Percentiles rank a stretch among this genome's conserved stretches.
Evolutionary conservation across 1,140 invertebrate species (phyloP).

Genomic region (Thereuonema tuberculata): DNA sequence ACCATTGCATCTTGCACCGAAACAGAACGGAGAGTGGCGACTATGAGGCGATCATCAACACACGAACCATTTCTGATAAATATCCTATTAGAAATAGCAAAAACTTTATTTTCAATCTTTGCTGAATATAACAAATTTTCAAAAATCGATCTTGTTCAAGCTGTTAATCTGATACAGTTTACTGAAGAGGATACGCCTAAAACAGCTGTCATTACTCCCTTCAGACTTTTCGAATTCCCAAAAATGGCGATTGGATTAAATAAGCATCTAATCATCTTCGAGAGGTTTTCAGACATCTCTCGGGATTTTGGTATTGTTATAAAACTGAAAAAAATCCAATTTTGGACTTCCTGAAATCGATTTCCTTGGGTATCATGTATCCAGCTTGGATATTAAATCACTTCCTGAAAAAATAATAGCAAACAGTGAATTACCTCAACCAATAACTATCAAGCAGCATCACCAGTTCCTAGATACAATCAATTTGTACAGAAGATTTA

Average conservation of each 20-base stretch:
- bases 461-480: neutral
- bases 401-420: neutral
- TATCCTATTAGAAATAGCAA: too few relatives aligned
- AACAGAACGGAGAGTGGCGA: too few relatives aligned
- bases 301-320: too few relatives aligned
- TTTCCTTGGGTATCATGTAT: conserved; percentile 10
- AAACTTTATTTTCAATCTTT: too few relatives aligned
- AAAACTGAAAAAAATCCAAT: too few relatives aligned
- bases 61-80: too few relatives aligned
- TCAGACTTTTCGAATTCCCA: conserved; percentile 24
- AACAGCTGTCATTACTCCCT: conserved; percentile 21
- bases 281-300: too few relatives aligned
- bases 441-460: neutral
- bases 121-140: too few relatives aligned
- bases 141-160: conserved; percentile 15
- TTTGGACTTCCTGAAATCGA: conserved; percentile 3
- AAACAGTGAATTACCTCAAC: neutral
- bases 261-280: too few relatives aligned
- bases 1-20: too few relatives aligned
- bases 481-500: conserved; percentile 9
- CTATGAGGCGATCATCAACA: too few relatives aligned
- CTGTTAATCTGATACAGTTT: neutral
- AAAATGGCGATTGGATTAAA: conserved; percentile 25
- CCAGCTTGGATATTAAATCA: neutral
- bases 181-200: conserved; percentile 13